These are phyloP conservation scores for Myzus persicae DNA, from an alignment of 1,140 invertebrate species.

Conservation along the genomic window DNA sequence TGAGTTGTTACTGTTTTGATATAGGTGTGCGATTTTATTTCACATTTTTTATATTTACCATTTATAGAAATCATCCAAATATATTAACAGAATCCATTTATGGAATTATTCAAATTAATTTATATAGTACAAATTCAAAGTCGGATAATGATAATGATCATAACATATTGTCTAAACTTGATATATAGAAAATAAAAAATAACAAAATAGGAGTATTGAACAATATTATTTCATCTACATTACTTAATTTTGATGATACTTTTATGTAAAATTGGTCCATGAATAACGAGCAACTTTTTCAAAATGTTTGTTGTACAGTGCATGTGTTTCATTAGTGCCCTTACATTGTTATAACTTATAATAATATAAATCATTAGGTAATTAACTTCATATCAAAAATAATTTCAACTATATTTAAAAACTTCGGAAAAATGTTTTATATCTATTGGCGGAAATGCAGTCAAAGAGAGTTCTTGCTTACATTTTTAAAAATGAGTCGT, in stretches of 20 bases:
- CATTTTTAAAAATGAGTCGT: neutral
- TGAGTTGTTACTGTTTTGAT: constrained; percentile 2
- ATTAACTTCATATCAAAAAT: neutral
- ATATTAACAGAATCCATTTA: neutral
- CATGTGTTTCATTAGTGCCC: constrained; percentile 9
- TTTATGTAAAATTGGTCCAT: constrained; percentile 6
- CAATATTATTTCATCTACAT: neutral
- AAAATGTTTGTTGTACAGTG: neutral
- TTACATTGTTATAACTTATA: neutral
- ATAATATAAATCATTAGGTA: constrained; percentile 23
- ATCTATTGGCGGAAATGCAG: neutral
- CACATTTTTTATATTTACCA: neutral
- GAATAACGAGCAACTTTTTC: neutral
- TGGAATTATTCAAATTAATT: constrained; percentile 27
- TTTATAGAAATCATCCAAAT: neutral
- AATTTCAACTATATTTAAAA: neutral
- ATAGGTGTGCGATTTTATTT: neutral
- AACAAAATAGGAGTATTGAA: neutral
- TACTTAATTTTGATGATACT: neutral
- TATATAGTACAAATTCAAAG: constrained; percentile 19
- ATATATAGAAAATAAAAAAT: neutral
- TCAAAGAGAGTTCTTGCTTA: neutral
- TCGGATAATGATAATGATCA: neutral
- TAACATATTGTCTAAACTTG: neutral
- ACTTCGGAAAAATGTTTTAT: neutral